Conservation (phyloP, 2,888 invertebrate genomes). For the Carcina quercana region DNA sequence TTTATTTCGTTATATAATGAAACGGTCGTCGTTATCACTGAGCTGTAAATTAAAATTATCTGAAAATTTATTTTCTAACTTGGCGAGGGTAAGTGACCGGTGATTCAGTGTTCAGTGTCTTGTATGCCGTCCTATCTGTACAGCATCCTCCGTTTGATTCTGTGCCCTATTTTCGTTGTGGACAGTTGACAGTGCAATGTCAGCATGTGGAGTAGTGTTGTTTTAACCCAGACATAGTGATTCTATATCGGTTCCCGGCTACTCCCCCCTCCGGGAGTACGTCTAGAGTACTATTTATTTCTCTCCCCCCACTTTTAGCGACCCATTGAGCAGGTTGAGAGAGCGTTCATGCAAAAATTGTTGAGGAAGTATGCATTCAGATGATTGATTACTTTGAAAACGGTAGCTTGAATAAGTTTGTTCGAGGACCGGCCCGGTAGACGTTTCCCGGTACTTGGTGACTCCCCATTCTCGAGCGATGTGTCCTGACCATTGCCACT, state of each 20-base stretch:
- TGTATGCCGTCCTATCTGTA: conserved; percentile 1
- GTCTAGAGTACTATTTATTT: conserved; percentile 49
- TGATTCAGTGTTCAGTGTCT: conserved; percentile 34
- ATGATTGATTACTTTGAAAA: too few species aligned
- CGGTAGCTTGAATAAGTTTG: too few species aligned
- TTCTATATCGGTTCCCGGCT: conserved; percentile 45
- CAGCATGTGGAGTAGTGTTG: conserved; percentile 12
- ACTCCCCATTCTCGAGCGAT: too few species aligned
- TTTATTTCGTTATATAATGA: too few species aligned
- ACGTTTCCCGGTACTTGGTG: too few species aligned
- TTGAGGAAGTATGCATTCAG: too few species aligned
- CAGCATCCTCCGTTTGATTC: conserved; percentile 6
- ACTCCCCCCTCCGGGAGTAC: conserved; percentile 24
- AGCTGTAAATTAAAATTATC: conserved; percentile 20
- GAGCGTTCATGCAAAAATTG: too few species aligned
- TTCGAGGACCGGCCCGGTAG: too few species aligned
- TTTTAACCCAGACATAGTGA: conserved; percentile 17
- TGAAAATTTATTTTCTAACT: conserved; percentile 45
- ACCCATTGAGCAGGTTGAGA: conserved; percentile 13
- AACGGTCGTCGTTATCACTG: too few species aligned
- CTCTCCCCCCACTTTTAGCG: conserved; percentile 32
- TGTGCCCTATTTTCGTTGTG: conserved; percentile 9
- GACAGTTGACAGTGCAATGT: conserved; percentile 16
- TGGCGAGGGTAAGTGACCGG: conserved; percentile 56
- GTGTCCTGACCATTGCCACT: too few species aligned